Base-by-base conservation (phyloP, 2,113 vertebrate genomes). In the Cinclus mexicanus region DNA sequence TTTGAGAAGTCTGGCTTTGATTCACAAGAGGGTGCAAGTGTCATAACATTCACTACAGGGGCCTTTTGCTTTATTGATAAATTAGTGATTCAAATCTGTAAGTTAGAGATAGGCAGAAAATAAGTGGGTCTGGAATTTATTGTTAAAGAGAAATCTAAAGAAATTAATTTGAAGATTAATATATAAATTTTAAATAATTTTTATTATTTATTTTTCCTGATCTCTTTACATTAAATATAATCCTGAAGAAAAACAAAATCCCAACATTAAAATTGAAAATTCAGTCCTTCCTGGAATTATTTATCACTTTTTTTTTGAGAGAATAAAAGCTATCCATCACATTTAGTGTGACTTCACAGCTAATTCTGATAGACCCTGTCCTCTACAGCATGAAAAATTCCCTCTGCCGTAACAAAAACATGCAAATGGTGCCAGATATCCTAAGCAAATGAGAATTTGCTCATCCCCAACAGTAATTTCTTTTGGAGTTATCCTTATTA, bases 1-100 rank as follows among this genome's bases (percentile, higher is more conserved):
- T 85, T 89, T 64, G 61, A 87, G 39, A 77, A 90, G 67, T 37
- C 55, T 95, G 84, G 79, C 79, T 90, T 89, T 77, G 42, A 83
- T 75, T 93, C 83, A 78, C 72, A 53, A 57, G 89, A 83, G 55
- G 29, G 64, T 90, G 33, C 86, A 69, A 92, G 31, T 77, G 59
- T 85, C 85, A 74, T 46, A 77, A 28, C 33, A 39, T 29, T 90
- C 68, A 50, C 33, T 74, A 19, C 7, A 7, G 29, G 21, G 15
- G 46, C 59, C 71, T 46, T 50, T 61, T 41, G 63, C 13, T 50
- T 86, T 88, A 83, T 69, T 72, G 55, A 83, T 92, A 63, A 77
- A 92, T 77, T 74, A 86, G 33, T 81, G 42, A 49, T 49, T 94
- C 83, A 94, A 50, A 50, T 83, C 25, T 65, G 31, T 57, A 42